These are phyloP conservation scores for Drosophila recens DNA, from an alignment of 2,888 invertebrate species.

Conservation along the genomic window DNA sequence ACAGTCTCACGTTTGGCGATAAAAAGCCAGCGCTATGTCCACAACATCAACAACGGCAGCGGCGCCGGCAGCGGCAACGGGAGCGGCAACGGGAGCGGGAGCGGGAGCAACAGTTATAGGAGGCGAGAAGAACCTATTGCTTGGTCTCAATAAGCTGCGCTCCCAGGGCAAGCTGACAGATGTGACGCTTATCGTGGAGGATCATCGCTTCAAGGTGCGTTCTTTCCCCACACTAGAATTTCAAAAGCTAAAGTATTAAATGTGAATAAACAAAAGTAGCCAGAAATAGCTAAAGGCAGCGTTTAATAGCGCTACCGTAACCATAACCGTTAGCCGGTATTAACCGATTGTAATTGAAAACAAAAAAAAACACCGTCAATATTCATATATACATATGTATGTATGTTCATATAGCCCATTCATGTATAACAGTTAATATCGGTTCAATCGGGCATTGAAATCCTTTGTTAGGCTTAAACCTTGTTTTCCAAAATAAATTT, in stretches of 20 bases:
- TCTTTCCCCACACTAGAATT: constrained; percentile 8
- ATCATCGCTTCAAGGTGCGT: constrained; percentile 87
- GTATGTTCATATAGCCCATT: too few species aligned
- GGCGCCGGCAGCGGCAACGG: background rate
- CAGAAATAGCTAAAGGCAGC: background rate
- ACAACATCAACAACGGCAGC: constrained; percentile 11
- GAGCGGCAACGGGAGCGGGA: background rate
- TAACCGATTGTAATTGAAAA: too few species aligned
- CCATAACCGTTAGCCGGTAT: too few species aligned
- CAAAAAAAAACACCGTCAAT: too few species aligned
- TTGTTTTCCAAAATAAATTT: too few species aligned
- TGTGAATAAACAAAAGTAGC: background rate
- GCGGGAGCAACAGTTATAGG: background rate
- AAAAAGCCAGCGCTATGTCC: constrained; percentile 42
- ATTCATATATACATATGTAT: too few species aligned
- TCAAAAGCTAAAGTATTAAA: background rate
- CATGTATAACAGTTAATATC: too few species aligned
- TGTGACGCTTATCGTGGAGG: constrained; percentile 89
- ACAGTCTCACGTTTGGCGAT: constrained; percentile 27
- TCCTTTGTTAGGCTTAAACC: too few species aligned
- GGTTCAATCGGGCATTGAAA: too few species aligned
- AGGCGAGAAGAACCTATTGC: constrained; percentile 64
- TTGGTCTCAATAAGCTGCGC: constrained; percentile 88
- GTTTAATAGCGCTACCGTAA: too few species aligned
- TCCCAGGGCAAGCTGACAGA: constrained; percentile 88